phyloP scores from a whole-genome alignment of 2,113 vertebrate genomes.

The Podarcis cretensis region DNA sequence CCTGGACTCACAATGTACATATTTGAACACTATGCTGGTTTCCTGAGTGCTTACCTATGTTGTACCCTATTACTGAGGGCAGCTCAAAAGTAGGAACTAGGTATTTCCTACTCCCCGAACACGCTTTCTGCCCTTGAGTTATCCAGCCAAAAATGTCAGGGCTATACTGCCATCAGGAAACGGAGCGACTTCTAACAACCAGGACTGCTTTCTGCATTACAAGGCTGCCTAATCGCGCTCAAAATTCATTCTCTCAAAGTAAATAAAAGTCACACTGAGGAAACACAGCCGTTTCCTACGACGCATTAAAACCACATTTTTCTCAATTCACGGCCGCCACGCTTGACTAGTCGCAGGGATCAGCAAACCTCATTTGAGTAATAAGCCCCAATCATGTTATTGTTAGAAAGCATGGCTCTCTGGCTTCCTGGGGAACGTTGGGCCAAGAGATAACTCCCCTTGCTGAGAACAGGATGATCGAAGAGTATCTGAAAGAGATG shows the following conservation, averaged over 20 bases:
- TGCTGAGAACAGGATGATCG: constrained; percentile 8
- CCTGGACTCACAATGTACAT: not conserved
- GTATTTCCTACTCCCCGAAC: not conserved
- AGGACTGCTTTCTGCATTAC: not conserved
- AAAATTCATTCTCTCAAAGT: not conserved
- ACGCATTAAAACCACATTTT: constrained; percentile 14
- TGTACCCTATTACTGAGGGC: not conserved
- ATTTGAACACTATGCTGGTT: not conserved
- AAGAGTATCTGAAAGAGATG: constrained; percentile 3
- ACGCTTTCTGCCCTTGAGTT: not conserved
- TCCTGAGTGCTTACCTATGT: no score
- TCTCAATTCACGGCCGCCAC: constrained; percentile 12
- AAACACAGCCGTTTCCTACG: not conserved
- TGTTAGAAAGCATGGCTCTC: constrained; percentile 12
- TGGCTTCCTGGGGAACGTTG: constrained; percentile 33
- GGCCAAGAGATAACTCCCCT: constrained; percentile 18
- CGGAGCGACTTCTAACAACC: not conserved
- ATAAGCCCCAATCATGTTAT: constrained; percentile 33
- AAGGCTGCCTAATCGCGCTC: not conserved
- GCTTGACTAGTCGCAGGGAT: constrained; percentile 15
- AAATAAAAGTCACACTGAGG: constrained; percentile 6
- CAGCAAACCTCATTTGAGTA: constrained; percentile 21
- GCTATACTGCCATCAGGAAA: not conserved
- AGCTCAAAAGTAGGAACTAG: not conserved
- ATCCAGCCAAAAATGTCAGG: not conserved